These are phyloP conservation scores for Dolichoris vasculosae DNA, from an alignment of 1,140 invertebrate species.

Conservation along the genomic window DNA sequence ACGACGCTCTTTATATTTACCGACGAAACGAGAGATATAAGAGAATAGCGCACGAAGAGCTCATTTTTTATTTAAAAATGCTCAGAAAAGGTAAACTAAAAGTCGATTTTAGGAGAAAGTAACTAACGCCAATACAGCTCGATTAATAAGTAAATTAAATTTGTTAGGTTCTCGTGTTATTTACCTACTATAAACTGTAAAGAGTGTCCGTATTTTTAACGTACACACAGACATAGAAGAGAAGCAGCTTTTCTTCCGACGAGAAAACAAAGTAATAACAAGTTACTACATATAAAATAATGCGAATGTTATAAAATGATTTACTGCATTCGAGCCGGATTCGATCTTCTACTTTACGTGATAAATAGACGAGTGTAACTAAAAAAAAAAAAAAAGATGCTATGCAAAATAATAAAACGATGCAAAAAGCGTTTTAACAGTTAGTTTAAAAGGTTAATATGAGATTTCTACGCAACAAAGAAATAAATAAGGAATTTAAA, in stretches of 20 bases:
- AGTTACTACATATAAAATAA: slow-evolving; percentile 43
- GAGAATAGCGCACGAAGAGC: slow-evolving; percentile 43
- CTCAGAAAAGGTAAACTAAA: slow-evolving; percentile 50
- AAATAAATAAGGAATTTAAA: slow-evolving; percentile 44
- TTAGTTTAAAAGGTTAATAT: slow-evolving; percentile 31
- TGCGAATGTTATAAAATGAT: slow-evolving; percentile 41
- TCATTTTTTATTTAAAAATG: slow-evolving; percentile 54
- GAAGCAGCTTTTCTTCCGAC: slow-evolving; percentile 50
- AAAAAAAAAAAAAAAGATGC: slow-evolving; percentile 26
- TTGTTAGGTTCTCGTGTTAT: slow-evolving; percentile 29
- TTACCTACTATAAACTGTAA: slow-evolving; percentile 46
- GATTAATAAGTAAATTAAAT: slow-evolving; percentile 24
- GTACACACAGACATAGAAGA: slow-evolving; percentile 39
- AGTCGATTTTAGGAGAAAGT: slow-evolving; percentile 35
- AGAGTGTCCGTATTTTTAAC: slow-evolving; percentile 48
- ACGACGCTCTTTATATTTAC: slow-evolving; percentile 58
- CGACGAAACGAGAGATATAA: slow-evolving; percentile 39
- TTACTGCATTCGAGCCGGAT: slow-evolving; percentile 43
- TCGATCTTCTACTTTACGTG: slow-evolving; percentile 49
- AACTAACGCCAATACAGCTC: slow-evolving; percentile 31
- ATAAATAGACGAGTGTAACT: slow-evolving; percentile 46
- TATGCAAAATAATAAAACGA: slow-evolving; percentile 34
- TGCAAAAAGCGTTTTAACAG: slow-evolving; percentile 34
- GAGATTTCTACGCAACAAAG: slow-evolving; percentile 36
- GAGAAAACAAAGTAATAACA: slow-evolving; percentile 43